Percentiles rank a stretch among this genome's conserved stretches.
Evolutionary conservation across 2,113 vertebrate genomes (phyloP).

Genomic region (Indicator maculatus): DNA sequence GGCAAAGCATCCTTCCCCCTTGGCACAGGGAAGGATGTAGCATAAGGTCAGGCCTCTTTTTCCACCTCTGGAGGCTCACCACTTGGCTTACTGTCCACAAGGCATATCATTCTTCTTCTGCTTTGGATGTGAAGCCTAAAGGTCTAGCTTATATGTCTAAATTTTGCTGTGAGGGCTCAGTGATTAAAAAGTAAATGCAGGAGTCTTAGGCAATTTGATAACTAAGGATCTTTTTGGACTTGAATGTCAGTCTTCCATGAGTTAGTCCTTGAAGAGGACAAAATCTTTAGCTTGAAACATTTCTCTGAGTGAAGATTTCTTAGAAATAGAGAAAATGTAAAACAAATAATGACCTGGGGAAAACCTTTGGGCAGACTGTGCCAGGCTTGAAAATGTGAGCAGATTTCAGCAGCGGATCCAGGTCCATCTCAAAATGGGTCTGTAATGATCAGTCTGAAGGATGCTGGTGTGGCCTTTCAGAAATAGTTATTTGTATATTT

Average conservation of each 20-base stretch:
- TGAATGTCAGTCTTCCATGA: neutral
- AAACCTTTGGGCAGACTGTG: neutral
- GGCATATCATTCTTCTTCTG: neutral
- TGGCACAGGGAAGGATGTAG: neutral
- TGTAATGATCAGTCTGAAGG: neutral
- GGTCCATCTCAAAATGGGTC: neutral
- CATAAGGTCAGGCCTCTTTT: neutral
- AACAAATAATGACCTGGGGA: neutral
- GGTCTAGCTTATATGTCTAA: neutral
- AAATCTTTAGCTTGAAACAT: neutral
- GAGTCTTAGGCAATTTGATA: neutral
- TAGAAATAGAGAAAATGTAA: neutral
- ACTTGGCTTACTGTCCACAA: neutral
- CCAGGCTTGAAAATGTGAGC: neutral
- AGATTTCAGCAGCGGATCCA: neutral
- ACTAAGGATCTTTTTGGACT: neutral
- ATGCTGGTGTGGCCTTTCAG: neutral
- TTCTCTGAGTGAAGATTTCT: neutral
- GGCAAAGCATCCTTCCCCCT: neutral
- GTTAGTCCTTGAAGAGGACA: neutral
- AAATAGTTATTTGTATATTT: neutral
- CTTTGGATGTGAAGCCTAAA: neutral
- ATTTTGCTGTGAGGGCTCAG: neutral
- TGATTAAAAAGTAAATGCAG: neutral
- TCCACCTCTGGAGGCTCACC: neutral